These are phyloP conservation scores for Apistogramma diplotaenia DNA, from an alignment of 2,113 vertebrate species.

Conservation along the genomic window DNA sequence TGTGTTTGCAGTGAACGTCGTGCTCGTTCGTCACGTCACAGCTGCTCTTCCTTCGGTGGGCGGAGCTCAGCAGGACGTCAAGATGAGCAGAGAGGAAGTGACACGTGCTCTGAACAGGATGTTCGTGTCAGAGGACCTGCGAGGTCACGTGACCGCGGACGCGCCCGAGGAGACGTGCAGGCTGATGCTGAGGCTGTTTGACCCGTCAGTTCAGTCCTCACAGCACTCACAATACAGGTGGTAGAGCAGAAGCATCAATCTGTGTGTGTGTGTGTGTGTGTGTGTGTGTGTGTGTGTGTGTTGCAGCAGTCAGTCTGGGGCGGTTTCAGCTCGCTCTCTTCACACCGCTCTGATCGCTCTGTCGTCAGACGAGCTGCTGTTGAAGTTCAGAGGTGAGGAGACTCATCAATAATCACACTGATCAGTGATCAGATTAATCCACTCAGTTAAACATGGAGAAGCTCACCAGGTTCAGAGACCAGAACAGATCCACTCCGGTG, in stretches of 20 bases:
- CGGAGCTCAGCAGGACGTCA: constrained; percentile 15
- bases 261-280: not conserved
- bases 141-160: constrained; percentile 55
- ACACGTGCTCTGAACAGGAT: constrained; percentile 68
- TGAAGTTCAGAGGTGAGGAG: constrained; percentile 81
- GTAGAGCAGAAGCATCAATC: no score
- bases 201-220: constrained; percentile 69
- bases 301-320: constrained; percentile 66
- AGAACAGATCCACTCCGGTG: no score
- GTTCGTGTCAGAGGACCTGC: constrained; percentile 71
- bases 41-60: constrained; percentile 46
- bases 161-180: constrained; percentile 61
- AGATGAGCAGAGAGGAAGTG: constrained; percentile 65
- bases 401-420: no score
- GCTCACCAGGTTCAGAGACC: no score
- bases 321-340: constrained; percentile 67
- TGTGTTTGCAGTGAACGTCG: constrained; percentile 73
- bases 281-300: not conserved
- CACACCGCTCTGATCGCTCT: constrained; percentile 76
- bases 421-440: no score
- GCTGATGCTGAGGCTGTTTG: constrained; percentile 77
- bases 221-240: not conserved
- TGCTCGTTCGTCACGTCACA: constrained; percentile 67
- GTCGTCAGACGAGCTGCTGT: constrained; percentile 76
- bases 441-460: no score